Evolutionary conservation across 1,140 invertebrate species (phyloP), one percentile per base, ranked within the genome.

Genomic region (Cydia fagiglandana): DNA sequence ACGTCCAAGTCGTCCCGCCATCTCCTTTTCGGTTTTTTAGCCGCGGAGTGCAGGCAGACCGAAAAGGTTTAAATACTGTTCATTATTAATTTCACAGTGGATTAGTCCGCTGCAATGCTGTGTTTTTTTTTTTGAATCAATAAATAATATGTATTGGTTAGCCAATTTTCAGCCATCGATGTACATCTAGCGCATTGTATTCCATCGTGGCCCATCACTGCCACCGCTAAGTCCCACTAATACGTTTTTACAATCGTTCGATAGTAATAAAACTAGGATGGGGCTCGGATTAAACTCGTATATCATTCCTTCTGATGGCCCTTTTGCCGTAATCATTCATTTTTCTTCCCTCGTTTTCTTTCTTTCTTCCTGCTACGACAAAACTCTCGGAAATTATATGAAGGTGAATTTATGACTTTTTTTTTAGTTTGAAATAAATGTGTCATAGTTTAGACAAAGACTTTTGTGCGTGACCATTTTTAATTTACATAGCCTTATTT

Each of bases 301-400:
- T 92, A 92, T 92, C 91, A 92, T 92, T 92, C 89, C 87, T 89
- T 91, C 86, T 91, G 91, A 92, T 92, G 85, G 88, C 88, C 89
- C 84, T 91, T 91, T 92, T 91, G 91, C 88, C 85, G 87, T 91
- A 92, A 92, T 92, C 91, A 91, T 91, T 92, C 91, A 92, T 92
- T 92, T 92, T 90, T 91, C 89, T 92, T 92, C 89, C 88, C 85
- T 88, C 86, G 86, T 88, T 88, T 88, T 89, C 86, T 86, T 34
- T 83, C 88, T 90, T 88, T 85, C 86, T 85, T 90, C 86, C 87
- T 86, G 89, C 88, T 38, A 66, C 28, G 64, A 66, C 64, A 66
- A 87, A 89, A 88, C 88, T 87, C 64, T 10, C 30, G 28, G 64
- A 66, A 34, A 34, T 70, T 70, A 70, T 34, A 70, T 41, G 34